Conservation (phyloP, 2,113 vertebrate genomes). For the Euleptes europaea region DNA sequence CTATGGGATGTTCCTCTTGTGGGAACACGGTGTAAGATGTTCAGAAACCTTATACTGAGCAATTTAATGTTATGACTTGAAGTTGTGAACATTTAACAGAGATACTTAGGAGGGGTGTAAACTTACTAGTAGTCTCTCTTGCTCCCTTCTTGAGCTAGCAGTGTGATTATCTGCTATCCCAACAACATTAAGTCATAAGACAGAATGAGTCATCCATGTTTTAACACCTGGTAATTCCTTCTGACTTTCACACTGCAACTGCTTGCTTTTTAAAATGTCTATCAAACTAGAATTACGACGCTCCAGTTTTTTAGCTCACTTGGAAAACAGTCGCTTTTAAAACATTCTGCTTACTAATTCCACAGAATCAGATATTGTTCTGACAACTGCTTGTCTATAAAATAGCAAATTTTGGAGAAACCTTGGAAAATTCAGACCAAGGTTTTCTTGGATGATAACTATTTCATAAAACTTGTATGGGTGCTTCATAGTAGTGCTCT, state of each 20-base stretch:
- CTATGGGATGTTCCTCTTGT: not conserved
- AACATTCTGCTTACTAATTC: not conserved
- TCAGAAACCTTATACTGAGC: not conserved
- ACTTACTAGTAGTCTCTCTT: not conserved
- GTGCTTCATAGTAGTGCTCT: not conserved
- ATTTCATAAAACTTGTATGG: not conserved
- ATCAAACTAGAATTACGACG: not conserved
- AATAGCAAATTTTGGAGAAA: not conserved
- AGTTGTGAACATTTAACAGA: not conserved
- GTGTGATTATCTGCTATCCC: not conserved
- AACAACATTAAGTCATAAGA: not conserved
- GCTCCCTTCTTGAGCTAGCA: not conserved
- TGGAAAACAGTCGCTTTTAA: not conserved
- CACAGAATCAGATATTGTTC: not conserved
- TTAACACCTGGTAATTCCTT: not conserved
- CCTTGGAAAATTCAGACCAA: not conserved
- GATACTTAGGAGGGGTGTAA: not conserved
- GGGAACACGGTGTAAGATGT: not conserved
- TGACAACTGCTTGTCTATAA: not conserved
- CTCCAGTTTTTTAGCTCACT: not conserved
- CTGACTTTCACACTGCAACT: not conserved
- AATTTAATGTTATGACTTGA: not conserved
- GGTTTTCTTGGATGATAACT: not conserved
- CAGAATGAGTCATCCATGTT: not conserved
- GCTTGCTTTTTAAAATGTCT: not conserved